A percentile compares a stretch with the other conserved stretches of the same genome.
Conservation (phyloP, 2,797 vertebrate species). For the Sebastes alutus region DNA sequence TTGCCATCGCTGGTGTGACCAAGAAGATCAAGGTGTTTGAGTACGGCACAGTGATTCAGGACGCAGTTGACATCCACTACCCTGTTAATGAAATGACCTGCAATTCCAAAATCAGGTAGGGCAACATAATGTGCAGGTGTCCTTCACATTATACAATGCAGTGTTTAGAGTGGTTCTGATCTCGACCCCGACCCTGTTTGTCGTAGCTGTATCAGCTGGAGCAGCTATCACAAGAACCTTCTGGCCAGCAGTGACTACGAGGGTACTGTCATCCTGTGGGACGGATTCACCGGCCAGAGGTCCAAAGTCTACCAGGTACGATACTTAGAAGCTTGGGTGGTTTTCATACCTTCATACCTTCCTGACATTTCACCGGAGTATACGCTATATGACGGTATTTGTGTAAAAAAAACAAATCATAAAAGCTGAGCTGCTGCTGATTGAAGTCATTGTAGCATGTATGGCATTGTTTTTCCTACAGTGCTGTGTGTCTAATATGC, state of each 20-base stretch:
- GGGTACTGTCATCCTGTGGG: slow-evolving; percentile 99
- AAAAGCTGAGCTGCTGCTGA: neutral
- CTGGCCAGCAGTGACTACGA: slow-evolving; percentile 99
- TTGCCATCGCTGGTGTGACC: slow-evolving; percentile 98
- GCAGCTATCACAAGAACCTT: slow-evolving; percentile 99
- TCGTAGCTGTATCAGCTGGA: slow-evolving; percentile 99
- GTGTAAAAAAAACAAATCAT: neutral
- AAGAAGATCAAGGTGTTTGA: slow-evolving; percentile 99
- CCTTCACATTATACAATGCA: neutral
- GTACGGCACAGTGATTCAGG: slow-evolving; percentile 98
- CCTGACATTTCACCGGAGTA: neutral
- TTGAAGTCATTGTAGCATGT: neutral
- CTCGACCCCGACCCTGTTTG: neutral
- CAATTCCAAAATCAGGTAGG: slow-evolving; percentile 99
- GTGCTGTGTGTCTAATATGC: neutral
- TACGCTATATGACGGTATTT: neutral
- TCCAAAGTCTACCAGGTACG: slow-evolving; percentile 99
- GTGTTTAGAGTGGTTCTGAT: neutral
- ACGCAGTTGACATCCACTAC: slow-evolving; percentile 99
- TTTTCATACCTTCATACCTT: neutral
- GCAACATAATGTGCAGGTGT: neutral
- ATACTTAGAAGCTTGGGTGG: neutral
- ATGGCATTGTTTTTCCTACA: neutral
- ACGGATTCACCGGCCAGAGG: slow-evolving; percentile 97
- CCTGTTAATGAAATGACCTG: slow-evolving; percentile 99